phyloP scores from a whole-genome alignment of 2,113 vertebrate genomes.

The Ophthalmolycus amberensis region DNA sequence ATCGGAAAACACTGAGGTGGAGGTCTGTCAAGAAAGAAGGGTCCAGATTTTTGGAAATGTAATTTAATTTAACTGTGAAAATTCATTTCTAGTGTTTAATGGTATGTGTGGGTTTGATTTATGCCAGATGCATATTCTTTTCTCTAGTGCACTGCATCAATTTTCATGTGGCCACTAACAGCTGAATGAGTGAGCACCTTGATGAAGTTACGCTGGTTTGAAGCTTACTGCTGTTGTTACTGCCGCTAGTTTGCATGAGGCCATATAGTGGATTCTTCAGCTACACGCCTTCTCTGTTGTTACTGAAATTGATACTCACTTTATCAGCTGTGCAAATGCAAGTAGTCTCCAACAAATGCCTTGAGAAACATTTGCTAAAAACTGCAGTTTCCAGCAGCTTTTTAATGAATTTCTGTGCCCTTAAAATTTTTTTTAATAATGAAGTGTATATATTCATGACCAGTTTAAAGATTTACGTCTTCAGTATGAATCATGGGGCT shows the following conservation, averaged over 20 bases:
- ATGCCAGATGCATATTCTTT: neutral
- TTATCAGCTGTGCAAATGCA: neutral
- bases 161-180: neutral
- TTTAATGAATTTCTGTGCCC: neutral
- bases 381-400: neutral
- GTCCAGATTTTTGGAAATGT: neutral
- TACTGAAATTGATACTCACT: neutral
- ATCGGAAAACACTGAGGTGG: neutral
- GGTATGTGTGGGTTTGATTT: neutral
- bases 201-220: neutral
- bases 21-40: neutral
- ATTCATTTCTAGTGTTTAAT: neutral
- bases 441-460: neutral
- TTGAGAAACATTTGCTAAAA: neutral
- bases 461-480: neutral
- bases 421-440: neutral
- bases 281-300: neutral
- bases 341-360: neutral
- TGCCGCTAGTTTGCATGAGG: slow-evolving; percentile 11
- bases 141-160: neutral
- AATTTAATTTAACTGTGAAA: neutral
- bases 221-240: slow-evolving; percentile 19
- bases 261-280: neutral
- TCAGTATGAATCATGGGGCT: neutral
- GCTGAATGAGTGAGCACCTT: slow-evolving; percentile 11